phyloP scores from a whole-genome alignment of 1,140 invertebrate genomes.

The Plodia interpunctella region DNA sequence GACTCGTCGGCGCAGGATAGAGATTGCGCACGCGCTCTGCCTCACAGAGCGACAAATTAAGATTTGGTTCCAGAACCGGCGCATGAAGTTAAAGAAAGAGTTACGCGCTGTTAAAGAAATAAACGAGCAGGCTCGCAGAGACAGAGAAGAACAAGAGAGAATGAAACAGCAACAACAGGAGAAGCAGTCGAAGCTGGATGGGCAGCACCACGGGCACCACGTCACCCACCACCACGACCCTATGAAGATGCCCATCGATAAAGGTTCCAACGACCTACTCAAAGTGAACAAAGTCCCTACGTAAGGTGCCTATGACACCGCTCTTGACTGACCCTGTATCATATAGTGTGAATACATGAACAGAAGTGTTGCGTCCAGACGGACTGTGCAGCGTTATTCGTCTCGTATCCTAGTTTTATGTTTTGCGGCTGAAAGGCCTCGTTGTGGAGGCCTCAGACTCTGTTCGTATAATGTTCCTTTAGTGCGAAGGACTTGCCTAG shows the following conservation, averaged over 20 bases:
- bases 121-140: constrained; percentile 93
- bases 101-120: constrained; percentile 95
- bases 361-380: constrained; percentile 66
- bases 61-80: constrained; percentile 98
- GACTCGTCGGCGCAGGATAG: constrained; percentile 95
- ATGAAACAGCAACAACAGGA: constrained; percentile 93
- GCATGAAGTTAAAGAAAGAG: constrained; percentile 99
- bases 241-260: constrained; percentile 80
- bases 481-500: constrained; percentile 67
- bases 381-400: constrained; percentile 59
- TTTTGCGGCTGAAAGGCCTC: constrained; percentile 64
- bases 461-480: constrained; percentile 71
- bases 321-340: constrained; percentile 73
- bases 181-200: constrained; percentile 87
- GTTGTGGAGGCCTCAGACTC: constrained; percentile 58
- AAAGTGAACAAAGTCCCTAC: constrained; percentile 83
- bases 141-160: constrained; percentile 92
- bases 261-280: constrained; percentile 80
- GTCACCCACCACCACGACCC: constrained; percentile 77
- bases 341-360: constrained; percentile 72
- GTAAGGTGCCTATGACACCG: constrained; percentile 68
- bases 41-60: constrained; percentile 98
- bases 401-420: constrained; percentile 73
- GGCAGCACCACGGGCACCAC: constrained; percentile 76
- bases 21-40: constrained; percentile 97